Percentiles rank a stretch among this genome's conserved stretches.
Conservation (phyloP, 2,113 vertebrate genomes). For the Paramisgurnus dabryanus region DNA sequence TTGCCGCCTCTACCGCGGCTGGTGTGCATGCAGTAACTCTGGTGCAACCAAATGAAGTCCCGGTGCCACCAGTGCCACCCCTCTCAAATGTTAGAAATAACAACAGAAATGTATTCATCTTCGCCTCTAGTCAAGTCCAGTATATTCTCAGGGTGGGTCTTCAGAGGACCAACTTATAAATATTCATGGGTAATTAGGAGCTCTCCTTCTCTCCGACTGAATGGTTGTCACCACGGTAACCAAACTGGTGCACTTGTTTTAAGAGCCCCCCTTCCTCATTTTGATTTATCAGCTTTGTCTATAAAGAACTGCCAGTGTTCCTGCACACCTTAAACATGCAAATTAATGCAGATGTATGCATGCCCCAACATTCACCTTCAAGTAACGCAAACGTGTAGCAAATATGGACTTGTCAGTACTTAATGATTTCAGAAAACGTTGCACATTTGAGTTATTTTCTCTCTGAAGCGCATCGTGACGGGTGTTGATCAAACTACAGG, state of each 20-base stretch:
- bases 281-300: conserved; percentile 77
- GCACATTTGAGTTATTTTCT: conserved; percentile 54
- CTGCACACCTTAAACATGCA: conserved; percentile 68
- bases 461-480: conserved; percentile 12
- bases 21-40: too few species aligned
- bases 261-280: conserved; percentile 65
- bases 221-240: conserved; percentile 58
- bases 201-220: conserved; percentile 49
- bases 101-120: conserved; percentile 14
- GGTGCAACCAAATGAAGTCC: too few species aligned
- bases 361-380: conserved; percentile 73
- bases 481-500: conserved; percentile 24
- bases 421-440: conserved; percentile 73
- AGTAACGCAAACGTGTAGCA: conserved; percentile 73
- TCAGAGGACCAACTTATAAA: conserved; percentile 66
- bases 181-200: conserved; percentile 70
- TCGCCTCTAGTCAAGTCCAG: conserved; percentile 43
- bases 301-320: conserved; percentile 63
- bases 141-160: conserved; percentile 59
- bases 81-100: neutral
- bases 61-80: too few species aligned
- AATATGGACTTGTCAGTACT: conserved; percentile 73
- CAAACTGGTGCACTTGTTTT: conserved; percentile 58
- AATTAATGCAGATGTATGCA: conserved; percentile 78
- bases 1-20: too few species aligned